These are phyloP conservation scores for Chauna torquata DNA, from an alignment of 2,113 vertebrate genomes.

Conservation along the genomic window DNA sequence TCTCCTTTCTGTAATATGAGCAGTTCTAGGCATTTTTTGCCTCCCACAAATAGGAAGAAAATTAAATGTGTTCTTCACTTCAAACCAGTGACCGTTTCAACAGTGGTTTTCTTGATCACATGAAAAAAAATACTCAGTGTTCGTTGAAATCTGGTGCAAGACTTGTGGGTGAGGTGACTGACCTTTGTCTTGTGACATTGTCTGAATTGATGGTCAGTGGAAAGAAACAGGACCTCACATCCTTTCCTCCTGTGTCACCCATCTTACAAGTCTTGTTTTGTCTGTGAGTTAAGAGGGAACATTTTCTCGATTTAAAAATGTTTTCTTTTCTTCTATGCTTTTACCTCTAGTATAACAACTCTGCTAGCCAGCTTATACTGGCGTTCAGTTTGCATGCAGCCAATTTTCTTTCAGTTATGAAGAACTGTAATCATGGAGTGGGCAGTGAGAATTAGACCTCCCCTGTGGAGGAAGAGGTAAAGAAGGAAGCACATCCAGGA, in stretches of 20 bases:
- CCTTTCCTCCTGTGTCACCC: not conserved
- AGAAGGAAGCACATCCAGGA: not conserved
- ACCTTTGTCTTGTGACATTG: not conserved
- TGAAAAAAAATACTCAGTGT: not conserved
- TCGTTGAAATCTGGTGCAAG: not conserved
- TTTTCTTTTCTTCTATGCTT: not conserved
- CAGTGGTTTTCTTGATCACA: not conserved
- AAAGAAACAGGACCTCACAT: not conserved
- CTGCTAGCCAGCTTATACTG: not conserved
- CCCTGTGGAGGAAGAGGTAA: not conserved
- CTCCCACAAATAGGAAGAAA: not conserved
- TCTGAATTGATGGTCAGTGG: not conserved
- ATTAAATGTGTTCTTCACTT: not conserved
- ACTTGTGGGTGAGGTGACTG: not conserved
- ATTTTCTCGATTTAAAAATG: not conserved
- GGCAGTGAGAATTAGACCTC: not conserved
- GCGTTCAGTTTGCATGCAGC: not conserved
- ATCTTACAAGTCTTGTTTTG: not conserved
- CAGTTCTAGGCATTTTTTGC: not conserved
- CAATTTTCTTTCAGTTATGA: not conserved
- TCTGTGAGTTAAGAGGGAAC: not conserved
- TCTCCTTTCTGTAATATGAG: not conserved
- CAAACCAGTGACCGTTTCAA: not conserved
- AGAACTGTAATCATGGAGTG: not conserved
- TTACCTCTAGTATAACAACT: not conserved